phyloP scores from a whole-genome alignment of 2,113 vertebrate species.

The Oreochromis spilurus region DNA sequence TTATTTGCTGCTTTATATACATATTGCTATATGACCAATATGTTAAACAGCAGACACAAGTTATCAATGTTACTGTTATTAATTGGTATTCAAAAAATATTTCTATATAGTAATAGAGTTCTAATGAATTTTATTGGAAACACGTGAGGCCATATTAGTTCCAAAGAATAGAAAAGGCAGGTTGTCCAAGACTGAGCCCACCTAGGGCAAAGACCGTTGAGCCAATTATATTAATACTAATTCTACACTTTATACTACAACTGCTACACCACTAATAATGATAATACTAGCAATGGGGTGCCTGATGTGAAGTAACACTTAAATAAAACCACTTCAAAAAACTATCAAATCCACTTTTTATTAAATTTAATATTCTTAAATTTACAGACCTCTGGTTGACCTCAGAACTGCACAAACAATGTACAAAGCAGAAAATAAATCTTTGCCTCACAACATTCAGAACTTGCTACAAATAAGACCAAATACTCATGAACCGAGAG shows the following conservation, averaged over 20 bases:
- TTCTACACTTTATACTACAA: neutral
- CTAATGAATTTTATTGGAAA: neutral
- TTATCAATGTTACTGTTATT: neutral
- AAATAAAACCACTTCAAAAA: neutral
- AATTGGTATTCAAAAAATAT: neutral
- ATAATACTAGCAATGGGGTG: neutral
- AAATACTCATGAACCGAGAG: neutral
- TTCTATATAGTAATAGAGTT: too few species aligned
- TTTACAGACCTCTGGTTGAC: neutral
- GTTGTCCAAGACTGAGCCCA: neutral
- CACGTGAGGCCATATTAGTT: rapidly evolving
- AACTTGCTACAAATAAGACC: neutral
- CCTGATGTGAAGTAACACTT: neutral
- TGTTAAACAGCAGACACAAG: neutral
- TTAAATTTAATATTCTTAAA: neutral
- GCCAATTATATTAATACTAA: neutral
- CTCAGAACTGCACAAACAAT: neutral
- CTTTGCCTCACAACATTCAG: neutral
- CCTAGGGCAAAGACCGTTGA: rapidly evolving
- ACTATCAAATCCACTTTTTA: too few species aligned
- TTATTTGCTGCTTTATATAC: neutral
- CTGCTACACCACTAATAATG: neutral
- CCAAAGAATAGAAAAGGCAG: neutral
- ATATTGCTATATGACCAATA: neutral
- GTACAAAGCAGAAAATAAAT: neutral